These are phyloP conservation scores for Falco columbarius DNA, from an alignment of 2,797 vertebrate species.

Conservation along the genomic window DNA sequence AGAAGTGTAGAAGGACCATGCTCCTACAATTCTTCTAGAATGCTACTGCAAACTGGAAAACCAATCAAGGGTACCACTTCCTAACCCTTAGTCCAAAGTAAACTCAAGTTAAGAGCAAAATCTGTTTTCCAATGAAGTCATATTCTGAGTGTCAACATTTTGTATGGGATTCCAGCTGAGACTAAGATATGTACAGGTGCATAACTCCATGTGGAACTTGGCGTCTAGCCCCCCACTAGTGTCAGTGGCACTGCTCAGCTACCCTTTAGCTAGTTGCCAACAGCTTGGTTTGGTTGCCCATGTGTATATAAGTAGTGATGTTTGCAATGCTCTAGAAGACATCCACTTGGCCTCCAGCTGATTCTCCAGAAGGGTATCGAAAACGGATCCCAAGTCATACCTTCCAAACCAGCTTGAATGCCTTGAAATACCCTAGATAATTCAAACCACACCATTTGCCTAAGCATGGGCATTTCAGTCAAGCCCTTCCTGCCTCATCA, in stretches of 20 bases:
- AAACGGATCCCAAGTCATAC: too few relatives aligned
- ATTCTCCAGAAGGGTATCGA: background rate
- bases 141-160: background rate
- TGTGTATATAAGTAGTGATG: background rate
- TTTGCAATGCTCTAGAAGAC: background rate
- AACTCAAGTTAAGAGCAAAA: background rate
- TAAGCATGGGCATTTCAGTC: too few relatives aligned
- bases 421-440: background rate
- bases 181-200: background rate
- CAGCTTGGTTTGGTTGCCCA: background rate
- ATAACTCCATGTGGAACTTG: rapidly evolving
- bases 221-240: background rate
- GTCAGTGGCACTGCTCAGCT: background rate
- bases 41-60: background rate
- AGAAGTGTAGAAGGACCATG: background rate
- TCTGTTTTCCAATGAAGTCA: background rate
- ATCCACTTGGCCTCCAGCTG: background rate
- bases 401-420: background rate
- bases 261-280: background rate
- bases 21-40: background rate
- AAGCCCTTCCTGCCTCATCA: background rate
- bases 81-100: background rate
- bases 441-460: background rate
- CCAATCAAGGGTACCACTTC: background rate
- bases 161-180: background rate